Percentiles rank a stretch among this genome's conserved stretches.
These are phyloP conservation scores for Centruroides sculpturatus DNA, from an alignment of 1,140 invertebrate genomes.

Conservation along the genomic window DNA sequence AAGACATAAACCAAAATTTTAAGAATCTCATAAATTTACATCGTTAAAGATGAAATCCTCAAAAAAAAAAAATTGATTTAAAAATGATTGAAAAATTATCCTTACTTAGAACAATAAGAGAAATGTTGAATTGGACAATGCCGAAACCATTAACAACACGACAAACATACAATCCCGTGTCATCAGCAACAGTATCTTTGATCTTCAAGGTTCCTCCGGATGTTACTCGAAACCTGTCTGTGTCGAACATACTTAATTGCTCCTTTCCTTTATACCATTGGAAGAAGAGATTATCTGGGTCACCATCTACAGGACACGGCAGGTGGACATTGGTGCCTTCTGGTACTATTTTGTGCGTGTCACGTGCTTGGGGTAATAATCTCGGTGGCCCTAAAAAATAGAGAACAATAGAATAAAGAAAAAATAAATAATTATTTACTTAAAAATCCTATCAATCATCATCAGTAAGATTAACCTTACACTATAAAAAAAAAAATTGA, in stretches of 20 bases:
- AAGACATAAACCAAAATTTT: no score
- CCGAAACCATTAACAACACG: constrained; percentile 32
- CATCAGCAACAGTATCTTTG: constrained; percentile 23
- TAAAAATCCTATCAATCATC: no score
- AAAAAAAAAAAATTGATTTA: background rate
- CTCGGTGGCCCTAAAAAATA: constrained; percentile 10
- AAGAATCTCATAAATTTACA: no score
- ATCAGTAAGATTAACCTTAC: no score
- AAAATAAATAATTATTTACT: no score
- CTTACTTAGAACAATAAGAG: constrained; percentile 16
- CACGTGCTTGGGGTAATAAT: constrained; percentile 6
- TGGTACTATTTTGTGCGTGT: constrained; percentile 10
- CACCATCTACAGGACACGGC: constrained; percentile 13
- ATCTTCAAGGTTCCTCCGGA: constrained; percentile 24
- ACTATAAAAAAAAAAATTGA: no score
- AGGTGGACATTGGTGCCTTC: constrained; percentile 12
- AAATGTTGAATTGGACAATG: constrained; percentile 13
- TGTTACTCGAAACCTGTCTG: constrained; percentile 13
- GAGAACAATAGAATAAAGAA: no score
- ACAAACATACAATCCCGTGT: constrained; percentile 28
- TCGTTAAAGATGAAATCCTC: background rate
- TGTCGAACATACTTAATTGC: constrained; percentile 10
- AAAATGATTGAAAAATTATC: background rate
- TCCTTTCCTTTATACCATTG: constrained; percentile 16
- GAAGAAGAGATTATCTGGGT: constrained; percentile 14